A percentile compares a stretch with the other conserved stretches of the same genome.
Conservation (phyloP, 2,888 invertebrate genomes). For the Callyntrura sp. region DNA sequence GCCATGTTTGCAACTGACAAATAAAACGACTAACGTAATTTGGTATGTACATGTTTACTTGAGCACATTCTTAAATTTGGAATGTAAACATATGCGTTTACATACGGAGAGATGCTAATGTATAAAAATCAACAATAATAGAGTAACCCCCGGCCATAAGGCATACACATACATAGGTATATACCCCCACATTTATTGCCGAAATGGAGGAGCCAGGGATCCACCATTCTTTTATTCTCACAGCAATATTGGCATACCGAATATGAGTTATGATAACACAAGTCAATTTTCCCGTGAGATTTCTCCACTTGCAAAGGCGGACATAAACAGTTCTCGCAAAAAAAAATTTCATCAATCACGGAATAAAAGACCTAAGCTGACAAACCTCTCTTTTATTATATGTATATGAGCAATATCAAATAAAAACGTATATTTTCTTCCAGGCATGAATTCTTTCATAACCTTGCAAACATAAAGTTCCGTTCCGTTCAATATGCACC, state of each 20-base stretch:
- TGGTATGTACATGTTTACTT: neutral
- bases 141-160: neutral
- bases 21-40: constrained; percentile 47
- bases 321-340: neutral
- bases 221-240: neutral
- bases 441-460: constrained; percentile 20
- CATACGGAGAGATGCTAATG: neutral
- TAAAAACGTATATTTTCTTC: constrained; percentile 13
- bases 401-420: constrained; percentile 9
- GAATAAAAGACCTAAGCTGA: neutral
- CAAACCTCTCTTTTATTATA: neutral
- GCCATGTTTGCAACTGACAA: constrained; percentile 8
- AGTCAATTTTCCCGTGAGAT: constrained; percentile 57
- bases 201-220: too few relatives aligned
- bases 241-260: neutral
- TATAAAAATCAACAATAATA: neutral
- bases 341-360: constrained; percentile 26
- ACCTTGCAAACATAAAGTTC: constrained; percentile 11
- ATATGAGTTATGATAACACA: constrained; percentile 32
- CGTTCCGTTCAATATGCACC: constrained; percentile 24
- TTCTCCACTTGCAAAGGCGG: constrained; percentile 51
- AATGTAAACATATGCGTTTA: neutral
- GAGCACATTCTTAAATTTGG: neutral
- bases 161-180: neutral
- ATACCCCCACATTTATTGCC: too few relatives aligned